Evolutionary conservation across 2,797 vertebrate species (phyloP).

Genomic region (Chaenodraco wilsoni): DNA sequence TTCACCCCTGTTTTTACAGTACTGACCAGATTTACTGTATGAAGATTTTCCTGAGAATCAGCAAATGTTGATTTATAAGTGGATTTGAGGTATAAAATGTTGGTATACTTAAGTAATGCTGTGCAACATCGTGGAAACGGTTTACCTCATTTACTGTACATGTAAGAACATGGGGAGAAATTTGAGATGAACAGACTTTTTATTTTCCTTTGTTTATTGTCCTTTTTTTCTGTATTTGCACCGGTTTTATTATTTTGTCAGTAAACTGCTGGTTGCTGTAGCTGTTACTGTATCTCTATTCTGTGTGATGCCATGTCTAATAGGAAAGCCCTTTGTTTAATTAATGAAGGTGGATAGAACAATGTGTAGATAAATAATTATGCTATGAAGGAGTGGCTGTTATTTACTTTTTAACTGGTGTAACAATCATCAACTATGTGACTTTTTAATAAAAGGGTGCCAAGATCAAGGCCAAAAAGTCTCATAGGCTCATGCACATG

Average conservation of each 20-base stretch:
- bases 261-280: constrained; percentile 58
- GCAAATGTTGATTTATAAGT: constrained; percentile 9
- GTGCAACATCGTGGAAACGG: constrained; percentile 22
- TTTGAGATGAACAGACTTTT: constrained; percentile 25
- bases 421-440: neutral
- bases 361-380: constrained; percentile 3
- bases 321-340: neutral
- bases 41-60: constrained; percentile 16
- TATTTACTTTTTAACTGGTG: neutral
- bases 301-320: constrained; percentile 4
- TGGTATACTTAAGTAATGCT: constrained; percentile 24
- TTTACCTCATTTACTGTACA: constrained; percentile 31
- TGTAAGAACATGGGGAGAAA: constrained; percentile 5
- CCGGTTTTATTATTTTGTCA: constrained; percentile 44
- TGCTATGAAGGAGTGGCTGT: neutral
- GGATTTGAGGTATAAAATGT: constrained; percentile 15
- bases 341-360: neutral
- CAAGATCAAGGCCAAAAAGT: neutral
- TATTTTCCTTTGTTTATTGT: constrained; percentile 31
- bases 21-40: constrained; percentile 32
- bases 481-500: neutral
- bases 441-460: neutral
- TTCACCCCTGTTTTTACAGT: constrained; percentile 26
- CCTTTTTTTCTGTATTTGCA: constrained; percentile 40
- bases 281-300: constrained; percentile 36